Evolutionary conservation across 30 jellyfish, hydroid and myxozoan species (phyloP).

Genomic region (Phacellophora camtschatica): DNA sequence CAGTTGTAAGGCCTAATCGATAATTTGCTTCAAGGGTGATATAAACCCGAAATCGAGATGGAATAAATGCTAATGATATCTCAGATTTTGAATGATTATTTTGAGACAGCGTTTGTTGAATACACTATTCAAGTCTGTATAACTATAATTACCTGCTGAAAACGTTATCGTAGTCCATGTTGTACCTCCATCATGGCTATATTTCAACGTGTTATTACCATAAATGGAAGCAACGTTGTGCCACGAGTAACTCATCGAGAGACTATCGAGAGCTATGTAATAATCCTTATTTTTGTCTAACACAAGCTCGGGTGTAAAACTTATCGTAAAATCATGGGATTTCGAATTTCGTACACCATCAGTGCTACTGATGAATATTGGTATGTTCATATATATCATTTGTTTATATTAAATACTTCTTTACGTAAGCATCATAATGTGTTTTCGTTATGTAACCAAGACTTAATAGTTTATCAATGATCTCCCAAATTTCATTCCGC

Average conservation of each 20-base stretch:
- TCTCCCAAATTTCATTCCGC: slow-evolving; percentile 8
- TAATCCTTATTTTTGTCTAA: neutral
- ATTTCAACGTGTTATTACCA: neutral
- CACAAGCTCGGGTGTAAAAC: neutral
- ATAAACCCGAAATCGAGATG: neutral
- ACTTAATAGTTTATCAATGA: slow-evolving; percentile 3
- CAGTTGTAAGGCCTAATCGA: slow-evolving; percentile 6
- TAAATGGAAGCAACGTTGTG: neutral
- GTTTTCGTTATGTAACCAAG: neutral
- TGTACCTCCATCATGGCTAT: slow-evolving; percentile 8
- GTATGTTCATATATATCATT: neutral
- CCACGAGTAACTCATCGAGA: slow-evolving; percentile 21
- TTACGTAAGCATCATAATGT: neutral
- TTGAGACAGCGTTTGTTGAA: neutral
- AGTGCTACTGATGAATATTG: neutral
- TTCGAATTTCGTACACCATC: neutral
- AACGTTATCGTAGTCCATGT: neutral
- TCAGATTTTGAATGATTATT: neutral
- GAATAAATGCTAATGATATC: neutral
- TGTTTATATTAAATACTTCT: slow-evolving; percentile 9
- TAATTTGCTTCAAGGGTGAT: slow-evolving; percentile 5
- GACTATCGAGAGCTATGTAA: slow-evolving; percentile 3
- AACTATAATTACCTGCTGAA: neutral
- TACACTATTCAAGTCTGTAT: neutral
- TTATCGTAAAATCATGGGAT: slow-evolving; percentile 7